These are phyloP conservation scores for Macrobrachium nipponense DNA, from an alignment of 1,140 invertebrate genomes.

Conservation along the genomic window DNA sequence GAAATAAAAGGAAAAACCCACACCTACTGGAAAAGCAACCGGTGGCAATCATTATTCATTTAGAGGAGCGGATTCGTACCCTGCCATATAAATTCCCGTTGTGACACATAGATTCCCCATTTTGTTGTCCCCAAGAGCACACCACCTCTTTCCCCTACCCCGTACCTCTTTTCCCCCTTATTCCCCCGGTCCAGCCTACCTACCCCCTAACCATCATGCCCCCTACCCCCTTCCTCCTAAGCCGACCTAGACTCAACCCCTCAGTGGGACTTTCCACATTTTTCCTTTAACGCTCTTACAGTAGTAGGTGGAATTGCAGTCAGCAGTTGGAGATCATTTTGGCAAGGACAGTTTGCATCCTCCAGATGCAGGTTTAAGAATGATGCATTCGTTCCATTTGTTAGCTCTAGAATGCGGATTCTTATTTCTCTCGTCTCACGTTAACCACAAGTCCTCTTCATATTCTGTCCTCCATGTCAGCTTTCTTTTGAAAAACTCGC, in stretches of 20 bases:
- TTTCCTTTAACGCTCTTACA: too few species aligned
- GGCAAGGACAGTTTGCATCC: too few species aligned
- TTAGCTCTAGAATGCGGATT: too few species aligned
- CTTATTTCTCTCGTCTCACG: background rate
- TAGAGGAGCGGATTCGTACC: slow-evolving; percentile 2
- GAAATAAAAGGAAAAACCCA: too few species aligned
- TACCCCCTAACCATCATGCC: background rate
- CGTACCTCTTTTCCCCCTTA: background rate
- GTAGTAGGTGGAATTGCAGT: too few species aligned
- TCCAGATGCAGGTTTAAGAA: too few species aligned
- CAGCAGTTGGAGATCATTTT: too few species aligned
- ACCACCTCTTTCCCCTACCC: background rate
- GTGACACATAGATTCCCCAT: background rate
- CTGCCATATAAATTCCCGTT: slow-evolving; percentile 37
- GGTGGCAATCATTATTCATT: too few species aligned
- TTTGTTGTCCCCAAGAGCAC: background rate
- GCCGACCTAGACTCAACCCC: background rate
- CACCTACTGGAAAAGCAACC: too few species aligned
- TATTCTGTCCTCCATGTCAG: background rate
- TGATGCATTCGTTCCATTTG: too few species aligned
- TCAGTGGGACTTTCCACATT: too few species aligned
- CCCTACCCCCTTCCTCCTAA: background rate
- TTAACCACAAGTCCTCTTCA: background rate
- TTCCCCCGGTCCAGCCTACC: background rate
- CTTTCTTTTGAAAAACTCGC: background rate